phyloP scores from a whole-genome alignment of 1,140 invertebrate genomes.

The Apis cerana region DNA sequence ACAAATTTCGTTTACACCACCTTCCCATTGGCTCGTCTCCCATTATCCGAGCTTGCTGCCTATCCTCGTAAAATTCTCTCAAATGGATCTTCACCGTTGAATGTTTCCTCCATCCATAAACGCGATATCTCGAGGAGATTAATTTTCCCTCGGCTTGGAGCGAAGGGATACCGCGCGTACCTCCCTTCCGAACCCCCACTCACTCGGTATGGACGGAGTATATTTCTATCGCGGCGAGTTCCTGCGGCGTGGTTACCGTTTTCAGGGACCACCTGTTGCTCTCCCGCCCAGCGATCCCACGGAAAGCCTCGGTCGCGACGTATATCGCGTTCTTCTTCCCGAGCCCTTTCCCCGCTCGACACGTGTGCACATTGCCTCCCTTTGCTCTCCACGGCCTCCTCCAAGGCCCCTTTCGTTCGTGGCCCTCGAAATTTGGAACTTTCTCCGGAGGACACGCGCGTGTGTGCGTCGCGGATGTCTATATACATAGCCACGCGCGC shows the following conservation, averaged over 20 bases:
- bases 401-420: not conserved
- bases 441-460: slow-evolving; percentile 55
- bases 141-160: too few relatives aligned
- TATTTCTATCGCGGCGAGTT: not conserved
- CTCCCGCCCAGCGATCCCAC: slow-evolving; percentile 21
- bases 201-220: too few relatives aligned
- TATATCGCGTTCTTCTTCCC: not conserved
- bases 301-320: slow-evolving; percentile 15
- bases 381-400: not conserved
- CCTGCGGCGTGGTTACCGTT: not conserved
- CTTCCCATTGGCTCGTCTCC: too few relatives aligned
- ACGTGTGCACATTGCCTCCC: not conserved
- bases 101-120: too few relatives aligned
- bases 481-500: slow-evolving; percentile 3
- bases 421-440: slow-evolving; percentile 66
- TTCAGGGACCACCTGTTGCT: slow-evolving; percentile 56
- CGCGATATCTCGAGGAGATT: too few relatives aligned
- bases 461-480: not conserved
- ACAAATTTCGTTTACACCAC: too few relatives aligned
- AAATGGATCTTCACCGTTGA: too few relatives aligned
- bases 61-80: too few relatives aligned
- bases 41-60: too few relatives aligned
- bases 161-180: too few relatives aligned
- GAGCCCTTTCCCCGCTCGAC: slow-evolving; percentile 27
- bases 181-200: too few relatives aligned